A percentile compares a stretch with the other conserved stretches of the same genome.
These are phyloP conservation scores for Saturnia pavonia DNA, from an alignment of 2,888 invertebrate genomes.

Conservation along the genomic window DNA sequence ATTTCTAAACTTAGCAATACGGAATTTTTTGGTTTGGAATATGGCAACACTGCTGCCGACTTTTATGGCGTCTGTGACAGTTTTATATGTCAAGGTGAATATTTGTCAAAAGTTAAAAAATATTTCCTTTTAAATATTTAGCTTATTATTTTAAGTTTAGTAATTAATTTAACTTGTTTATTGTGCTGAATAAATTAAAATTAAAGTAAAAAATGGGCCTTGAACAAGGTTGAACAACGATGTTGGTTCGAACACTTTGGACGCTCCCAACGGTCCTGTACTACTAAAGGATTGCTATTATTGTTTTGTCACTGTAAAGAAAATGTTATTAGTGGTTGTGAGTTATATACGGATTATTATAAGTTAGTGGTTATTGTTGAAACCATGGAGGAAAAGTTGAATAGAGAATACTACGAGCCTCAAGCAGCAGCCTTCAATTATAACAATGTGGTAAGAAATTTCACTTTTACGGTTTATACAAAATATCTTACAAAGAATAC, in stretches of 20 bases:
- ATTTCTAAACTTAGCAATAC: too few species aligned
- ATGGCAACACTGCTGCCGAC: slow-evolving; percentile 1
- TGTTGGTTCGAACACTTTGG: slow-evolving; percentile 72
- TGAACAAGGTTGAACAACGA: slow-evolving; percentile 35
- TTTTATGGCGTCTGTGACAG: slow-evolving; percentile 51
- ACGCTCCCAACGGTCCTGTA: slow-evolving; percentile 56
- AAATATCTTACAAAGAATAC: background rate
- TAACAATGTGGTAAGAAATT: slow-evolving; percentile 73
- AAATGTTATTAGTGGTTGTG: slow-evolving; percentile 24
- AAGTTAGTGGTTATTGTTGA: slow-evolving; percentile 42
- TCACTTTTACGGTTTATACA: slow-evolving; percentile 33
- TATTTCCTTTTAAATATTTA: background rate
- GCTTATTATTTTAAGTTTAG: background rate
- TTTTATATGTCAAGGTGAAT: slow-evolving; percentile 58
- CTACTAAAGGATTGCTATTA: slow-evolving; percentile 18
- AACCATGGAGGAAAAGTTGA: slow-evolving; percentile 72
- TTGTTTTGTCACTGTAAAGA: slow-evolving; percentile 35
- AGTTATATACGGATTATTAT: slow-evolving; percentile 35
- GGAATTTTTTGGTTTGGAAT: too few species aligned
- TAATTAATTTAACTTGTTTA: background rate
- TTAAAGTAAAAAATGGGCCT: slow-evolving; percentile 4
- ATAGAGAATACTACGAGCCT: slow-evolving; percentile 70
- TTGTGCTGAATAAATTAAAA: background rate
- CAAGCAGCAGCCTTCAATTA: slow-evolving; percentile 73
- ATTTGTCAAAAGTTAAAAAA: slow-evolving; percentile 44